Conservation (phyloP, 2,888 invertebrate genomes). For the Elaeidobius kamerunicus region DNA sequence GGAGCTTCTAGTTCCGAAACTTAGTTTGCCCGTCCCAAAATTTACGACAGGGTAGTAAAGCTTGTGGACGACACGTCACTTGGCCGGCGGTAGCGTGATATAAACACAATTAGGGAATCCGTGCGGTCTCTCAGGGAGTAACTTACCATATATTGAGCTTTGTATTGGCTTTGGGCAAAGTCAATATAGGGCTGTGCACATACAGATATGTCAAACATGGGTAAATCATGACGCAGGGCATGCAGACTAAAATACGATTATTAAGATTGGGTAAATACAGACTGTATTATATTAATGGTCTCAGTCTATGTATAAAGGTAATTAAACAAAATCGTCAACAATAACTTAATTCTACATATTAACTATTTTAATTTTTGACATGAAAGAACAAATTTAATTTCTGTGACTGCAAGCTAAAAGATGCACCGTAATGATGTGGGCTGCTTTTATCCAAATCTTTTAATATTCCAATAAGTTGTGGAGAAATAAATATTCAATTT, state of each 20-base stretch:
- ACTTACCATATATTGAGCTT: slow-evolving; percentile 30
- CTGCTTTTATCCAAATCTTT: no score
- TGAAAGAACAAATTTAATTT: no score
- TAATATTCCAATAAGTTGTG: no score
- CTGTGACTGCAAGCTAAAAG: no score
- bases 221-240: slow-evolving; percentile 27
- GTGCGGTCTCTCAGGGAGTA: slow-evolving; percentile 27
- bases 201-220: slow-evolving; percentile 27
- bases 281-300: slow-evolving; percentile 1
- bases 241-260: slow-evolving; percentile 19
- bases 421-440: no score
- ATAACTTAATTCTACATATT: no score
- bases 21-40: slow-evolving; percentile 18
- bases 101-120: slow-evolving; percentile 35
- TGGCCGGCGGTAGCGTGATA: slow-evolving; percentile 33
- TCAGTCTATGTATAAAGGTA: slow-evolving; percentile 3
- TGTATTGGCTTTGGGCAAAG: slow-evolving; percentile 30
- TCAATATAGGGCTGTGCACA: slow-evolving; percentile 28
- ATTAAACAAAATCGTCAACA: no score
- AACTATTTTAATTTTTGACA: no score
- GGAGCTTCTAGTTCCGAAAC: slow-evolving; percentile 19
- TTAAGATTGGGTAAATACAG: slow-evolving; percentile 18
- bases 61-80: slow-evolving; percentile 36
- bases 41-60: slow-evolving; percentile 26
- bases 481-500: no score